These are phyloP conservation scores for Riparia riparia DNA, from an alignment of 2,113 vertebrate species.

Conservation along the genomic window DNA sequence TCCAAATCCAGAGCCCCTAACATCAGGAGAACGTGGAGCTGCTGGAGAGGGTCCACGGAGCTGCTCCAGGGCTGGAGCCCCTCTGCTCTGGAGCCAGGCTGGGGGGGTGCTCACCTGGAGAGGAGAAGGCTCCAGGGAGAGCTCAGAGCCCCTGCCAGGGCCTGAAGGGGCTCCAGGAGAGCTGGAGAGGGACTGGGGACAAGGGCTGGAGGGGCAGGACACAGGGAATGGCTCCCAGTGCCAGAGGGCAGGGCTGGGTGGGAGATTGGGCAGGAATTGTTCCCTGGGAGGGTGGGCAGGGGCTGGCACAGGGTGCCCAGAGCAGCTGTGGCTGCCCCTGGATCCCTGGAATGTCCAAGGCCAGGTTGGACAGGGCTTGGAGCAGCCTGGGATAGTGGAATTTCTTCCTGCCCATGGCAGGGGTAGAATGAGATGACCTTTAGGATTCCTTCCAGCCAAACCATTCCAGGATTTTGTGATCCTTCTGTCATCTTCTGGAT, in stretches of 20 bases:
- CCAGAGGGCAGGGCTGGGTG: not conserved
- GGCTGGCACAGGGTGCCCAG: not conserved
- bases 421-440: fast-evolving
- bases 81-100: not conserved
- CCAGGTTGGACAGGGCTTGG: fast-evolving
- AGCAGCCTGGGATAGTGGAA: fast-evolving
- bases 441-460: not conserved
- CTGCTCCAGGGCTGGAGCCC: not conserved
- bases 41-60: fast-evolving
- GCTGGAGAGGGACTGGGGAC: not conserved
- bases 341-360: not conserved
- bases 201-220: not conserved
- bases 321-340: not conserved
- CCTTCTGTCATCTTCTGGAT: not conserved
- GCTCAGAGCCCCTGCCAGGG: not conserved
- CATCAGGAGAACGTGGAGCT: fast-evolving
- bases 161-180: not conserved
- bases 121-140: not conserved
- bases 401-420: not conserved
- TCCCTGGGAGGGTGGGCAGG: fast-evolving
- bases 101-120: not conserved
- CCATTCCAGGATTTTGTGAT: not conserved
- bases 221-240: not conserved
- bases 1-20: not conserved
- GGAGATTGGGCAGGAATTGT: not conserved